Percentiles rank a stretch among this genome's conserved stretches.
phyloP scores from a whole-genome alignment of 2,113 vertebrate species.

The Pedetes capensis region DNA sequence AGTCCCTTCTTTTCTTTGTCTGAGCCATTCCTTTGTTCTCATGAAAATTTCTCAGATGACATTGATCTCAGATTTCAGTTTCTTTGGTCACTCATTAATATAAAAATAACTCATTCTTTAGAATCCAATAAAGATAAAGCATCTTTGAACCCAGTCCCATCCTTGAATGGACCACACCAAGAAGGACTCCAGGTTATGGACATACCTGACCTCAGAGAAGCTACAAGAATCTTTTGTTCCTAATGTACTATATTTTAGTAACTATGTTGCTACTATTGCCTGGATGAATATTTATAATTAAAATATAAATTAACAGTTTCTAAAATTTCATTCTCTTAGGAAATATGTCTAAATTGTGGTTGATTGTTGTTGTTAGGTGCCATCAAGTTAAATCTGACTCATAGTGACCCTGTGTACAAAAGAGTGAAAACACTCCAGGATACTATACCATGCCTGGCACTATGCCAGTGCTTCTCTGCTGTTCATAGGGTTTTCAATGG shows the following conservation, averaged over 20 bases:
- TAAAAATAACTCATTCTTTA: neutral
- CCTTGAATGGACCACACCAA: neutral
- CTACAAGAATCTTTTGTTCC: neutral
- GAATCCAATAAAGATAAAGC: neutral
- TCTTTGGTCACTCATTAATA: neutral
- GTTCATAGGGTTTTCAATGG: too few relatives aligned
- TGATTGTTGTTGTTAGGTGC: too few relatives aligned
- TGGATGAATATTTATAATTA: neutral
- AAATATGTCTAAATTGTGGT: neutral
- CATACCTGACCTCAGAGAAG: neutral
- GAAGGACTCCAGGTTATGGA: neutral
- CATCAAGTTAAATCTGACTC: too few relatives aligned
- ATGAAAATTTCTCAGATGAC: neutral
- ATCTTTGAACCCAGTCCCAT: neutral
- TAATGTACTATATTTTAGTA: neutral
- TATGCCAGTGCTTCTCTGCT: too few relatives aligned
- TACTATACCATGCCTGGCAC: too few relatives aligned
- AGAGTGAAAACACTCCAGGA: too few relatives aligned
- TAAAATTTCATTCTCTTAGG: neutral
- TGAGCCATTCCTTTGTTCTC: neutral
- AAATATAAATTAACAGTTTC: neutral
- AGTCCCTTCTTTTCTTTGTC: neutral
- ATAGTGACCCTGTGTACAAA: too few relatives aligned
- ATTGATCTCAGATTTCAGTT: neutral
- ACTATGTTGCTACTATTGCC: neutral